Evolutionary conservation across 2,797 vertebrate species (phyloP).

Genomic region (Anomalospiza imberbis): DNA sequence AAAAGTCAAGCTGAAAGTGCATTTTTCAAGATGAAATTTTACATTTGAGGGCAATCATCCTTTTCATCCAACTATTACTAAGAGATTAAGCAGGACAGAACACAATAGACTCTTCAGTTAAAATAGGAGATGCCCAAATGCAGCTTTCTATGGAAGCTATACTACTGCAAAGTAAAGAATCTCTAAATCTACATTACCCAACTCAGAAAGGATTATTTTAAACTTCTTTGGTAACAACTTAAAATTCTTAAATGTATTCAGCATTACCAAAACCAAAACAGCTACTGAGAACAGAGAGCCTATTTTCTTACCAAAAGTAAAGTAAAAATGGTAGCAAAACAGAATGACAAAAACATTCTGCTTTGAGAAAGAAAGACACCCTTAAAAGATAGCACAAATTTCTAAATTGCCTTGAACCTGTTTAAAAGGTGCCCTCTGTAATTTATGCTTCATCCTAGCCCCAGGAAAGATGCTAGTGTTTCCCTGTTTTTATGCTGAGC

Average conservation of each 20-base stretch:
- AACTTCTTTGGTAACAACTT: not conserved
- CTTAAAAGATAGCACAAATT: not conserved
- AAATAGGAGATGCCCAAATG: not conserved
- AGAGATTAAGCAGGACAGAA: not conserved
- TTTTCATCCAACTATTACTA: not conserved
- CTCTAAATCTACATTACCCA: not conserved
- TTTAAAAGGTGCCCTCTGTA: not conserved
- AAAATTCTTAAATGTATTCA: not conserved
- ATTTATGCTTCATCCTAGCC: not conserved
- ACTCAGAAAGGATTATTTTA: not conserved
- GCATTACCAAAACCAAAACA: not conserved
- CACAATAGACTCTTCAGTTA: not conserved
- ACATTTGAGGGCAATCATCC: not conserved
- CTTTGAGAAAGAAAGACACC: not conserved
- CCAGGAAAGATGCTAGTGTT: not conserved
- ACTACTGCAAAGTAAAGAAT: not conserved
- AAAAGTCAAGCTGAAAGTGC: not conserved
- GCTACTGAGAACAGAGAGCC: not conserved
- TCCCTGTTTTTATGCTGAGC: not conserved
- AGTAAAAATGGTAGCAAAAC: not conserved
- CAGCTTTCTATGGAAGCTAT: not conserved
- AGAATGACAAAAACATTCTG: not conserved
- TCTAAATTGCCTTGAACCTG: not conserved
- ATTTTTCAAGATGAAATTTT: not conserved
- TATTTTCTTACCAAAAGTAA: not conserved